Percentiles rank a stretch among this genome's conserved stretches.
phyloP scores from a whole-genome alignment of 2,888 invertebrate species.

The Mycalesis mineus region DNA sequence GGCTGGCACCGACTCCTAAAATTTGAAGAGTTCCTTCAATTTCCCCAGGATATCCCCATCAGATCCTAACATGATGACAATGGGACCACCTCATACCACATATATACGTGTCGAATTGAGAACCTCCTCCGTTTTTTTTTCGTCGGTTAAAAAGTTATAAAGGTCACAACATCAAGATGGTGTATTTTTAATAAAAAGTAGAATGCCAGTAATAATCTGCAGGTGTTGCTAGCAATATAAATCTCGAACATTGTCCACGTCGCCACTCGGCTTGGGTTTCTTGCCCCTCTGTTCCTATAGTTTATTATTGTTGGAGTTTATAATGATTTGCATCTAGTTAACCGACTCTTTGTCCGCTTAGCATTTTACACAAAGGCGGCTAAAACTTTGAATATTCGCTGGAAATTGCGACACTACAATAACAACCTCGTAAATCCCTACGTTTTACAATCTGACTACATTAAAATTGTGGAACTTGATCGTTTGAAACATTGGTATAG shows the following conservation, averaged over 20 bases:
- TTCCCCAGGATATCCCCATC: no score
- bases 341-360: slow-evolving; percentile 24
- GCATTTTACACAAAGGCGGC: slow-evolving; percentile 25
- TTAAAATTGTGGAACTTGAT: not conserved
- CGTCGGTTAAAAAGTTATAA: no score
- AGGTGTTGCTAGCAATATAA: no score
- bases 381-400: slow-evolving; percentile 15
- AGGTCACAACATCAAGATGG: no score
- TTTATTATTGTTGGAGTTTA: slow-evolving; percentile 9
- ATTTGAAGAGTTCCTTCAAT: no score
- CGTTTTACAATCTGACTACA: not conserved
- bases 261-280: not conserved
- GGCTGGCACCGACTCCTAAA: no score
- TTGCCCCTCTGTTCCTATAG: not conserved
- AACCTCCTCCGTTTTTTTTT: no score
- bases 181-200: no score
- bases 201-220: no score
- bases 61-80: no score
- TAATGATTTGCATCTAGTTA: slow-evolving; percentile 37
- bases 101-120: no score
- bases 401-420: slow-evolving; percentile 1
- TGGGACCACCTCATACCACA: no score
- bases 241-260: not conserved
- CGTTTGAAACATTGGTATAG: not conserved
- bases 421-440: slow-evolving; percentile 1